Evolutionary conservation across 2,888 invertebrate species (phyloP), one percentile per base, ranked within the genome.

Genomic region (Gisinianus flammeolus): DNA sequence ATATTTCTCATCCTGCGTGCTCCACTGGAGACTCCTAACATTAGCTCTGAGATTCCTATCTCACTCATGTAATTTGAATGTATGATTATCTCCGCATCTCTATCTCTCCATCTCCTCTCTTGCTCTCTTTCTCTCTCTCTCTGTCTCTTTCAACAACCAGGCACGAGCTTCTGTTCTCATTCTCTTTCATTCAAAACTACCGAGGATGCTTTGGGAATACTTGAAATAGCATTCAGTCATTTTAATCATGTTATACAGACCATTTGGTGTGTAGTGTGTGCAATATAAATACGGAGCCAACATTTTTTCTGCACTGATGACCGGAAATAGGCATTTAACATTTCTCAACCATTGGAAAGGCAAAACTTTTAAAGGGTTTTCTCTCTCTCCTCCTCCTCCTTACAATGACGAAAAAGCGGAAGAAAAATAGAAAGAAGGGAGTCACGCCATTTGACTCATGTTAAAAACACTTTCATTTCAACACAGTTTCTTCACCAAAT

Each of bases 21-120:
- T 80, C 79, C 79, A 82, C 74, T 82, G 80, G 80, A 82, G 80
- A 77, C 78, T 80, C 76, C 79, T 73, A 77, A 79, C 76, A 82
- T 82, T 80, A 82, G 75, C 76, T 79, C 73, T 44, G 52, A 74
- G 78, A 78, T 75, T 78, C 64, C 70, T 70, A 73, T 73, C 74
- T 68, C 62, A 33, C 33, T 72, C n/a, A 33, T 72, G 72, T 72
- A 72, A 72, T 78, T 78, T 78, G 77, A 78, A 78, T 78, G 77
- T 58, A 78, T 73, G 77, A 78, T 78, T 78, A 73, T 78, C 67
- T 58, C 54, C 24, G 44, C 52, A 44, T 69, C 72, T 71, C 52
- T 5, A 5, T 70, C 54, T 24, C 52, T 70, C 70, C 70, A 70
- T 70, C 19, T 44, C n/a, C 33, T 44, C 58, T 3, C 52, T 52